Evolutionary conservation across 2,888 invertebrate genomes (phyloP), one percentile per base, ranked within the genome.

Genomic region (Nymphalis urticae): DNA sequence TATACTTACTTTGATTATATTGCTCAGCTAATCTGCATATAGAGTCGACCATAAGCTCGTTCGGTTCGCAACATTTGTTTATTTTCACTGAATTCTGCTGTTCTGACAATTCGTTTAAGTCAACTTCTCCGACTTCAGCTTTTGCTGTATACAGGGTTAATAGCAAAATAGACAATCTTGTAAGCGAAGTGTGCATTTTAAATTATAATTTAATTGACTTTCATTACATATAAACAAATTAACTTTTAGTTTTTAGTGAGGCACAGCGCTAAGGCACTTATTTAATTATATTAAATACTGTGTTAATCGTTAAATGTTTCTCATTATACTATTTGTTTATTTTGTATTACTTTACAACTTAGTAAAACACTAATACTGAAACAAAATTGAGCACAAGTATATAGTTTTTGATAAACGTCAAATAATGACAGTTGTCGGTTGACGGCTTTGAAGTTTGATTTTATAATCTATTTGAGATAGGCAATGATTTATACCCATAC

Each of bases 21-120:
- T 93, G 89, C 79, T 94, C 93, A 58, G 94, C 93, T 80, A 94
- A 89, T 79, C 94, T 94, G 83, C 97, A 97, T 71, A 90, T 88
- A 67, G 93, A 92, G 80, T 95, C 95, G 53, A 96, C 91, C 83
- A 95, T 94, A 66, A 97, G 87, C 84, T 97, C 96, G 77, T 95
- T 93, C 64, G 89, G 86, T 81, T 95, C 95, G 86, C 97, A 97
- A 82, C 97, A 97, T 93, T 97, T 97, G 82, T 96, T 96, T 74
- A 97, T 94, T 78, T 92, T 92, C 36, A 96, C 89, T 24, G 89
- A 84, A 75, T 92, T 85, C 56, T 88, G 85, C 77, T 87, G 85
- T 69, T 88, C 92, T 1, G 92, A 85, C 80, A 94, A 68, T 80
- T 92, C 81, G 84, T 94, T 86, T 77, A 93, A 81, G 85, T 94